phyloP scores from a whole-genome alignment of 2,797 vertebrate genomes.

The Pipistrellus pipistrellus region DNA sequence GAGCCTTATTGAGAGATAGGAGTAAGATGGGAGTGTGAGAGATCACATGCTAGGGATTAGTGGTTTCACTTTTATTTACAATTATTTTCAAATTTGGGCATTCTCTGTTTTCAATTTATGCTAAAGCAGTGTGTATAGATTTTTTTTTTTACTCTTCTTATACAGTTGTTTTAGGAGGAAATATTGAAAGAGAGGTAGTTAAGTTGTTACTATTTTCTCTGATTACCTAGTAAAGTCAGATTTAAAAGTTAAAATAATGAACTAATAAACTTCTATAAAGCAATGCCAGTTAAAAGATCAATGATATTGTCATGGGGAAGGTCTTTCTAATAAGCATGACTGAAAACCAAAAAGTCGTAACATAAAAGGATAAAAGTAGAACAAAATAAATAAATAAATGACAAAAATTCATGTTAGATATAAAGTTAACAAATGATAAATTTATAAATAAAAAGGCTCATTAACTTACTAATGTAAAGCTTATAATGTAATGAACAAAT shows the following conservation, averaged over 20 bases:
- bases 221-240: not conserved
- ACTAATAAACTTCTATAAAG: constrained; percentile 3
- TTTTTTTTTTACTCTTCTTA: not conserved
- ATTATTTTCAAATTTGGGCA: constrained; percentile 22
- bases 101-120: not conserved
- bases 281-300: not conserved
- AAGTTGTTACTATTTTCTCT: not conserved
- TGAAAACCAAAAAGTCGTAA: not conserved
- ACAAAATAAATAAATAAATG: not conserved
- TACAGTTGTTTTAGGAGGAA: not conserved
- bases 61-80: not conserved
- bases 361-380: not conserved
- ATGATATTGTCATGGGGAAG: not conserved
- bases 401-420: constrained; percentile 4
- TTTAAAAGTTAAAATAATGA: constrained; percentile 17
- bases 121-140: not conserved
- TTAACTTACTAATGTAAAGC: not conserved
- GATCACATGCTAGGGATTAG: not conserved
- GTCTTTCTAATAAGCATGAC: constrained; percentile 1
- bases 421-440: not conserved
- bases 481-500: not conserved
- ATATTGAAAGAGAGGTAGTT: not conserved
- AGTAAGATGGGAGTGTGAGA: not conserved
- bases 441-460: not conserved
- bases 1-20: not conserved